Percentiles rank a stretch among this genome's conserved stretches.
Conservation (phyloP, 2,888 invertebrate species). For the Meganola albula region DNA sequence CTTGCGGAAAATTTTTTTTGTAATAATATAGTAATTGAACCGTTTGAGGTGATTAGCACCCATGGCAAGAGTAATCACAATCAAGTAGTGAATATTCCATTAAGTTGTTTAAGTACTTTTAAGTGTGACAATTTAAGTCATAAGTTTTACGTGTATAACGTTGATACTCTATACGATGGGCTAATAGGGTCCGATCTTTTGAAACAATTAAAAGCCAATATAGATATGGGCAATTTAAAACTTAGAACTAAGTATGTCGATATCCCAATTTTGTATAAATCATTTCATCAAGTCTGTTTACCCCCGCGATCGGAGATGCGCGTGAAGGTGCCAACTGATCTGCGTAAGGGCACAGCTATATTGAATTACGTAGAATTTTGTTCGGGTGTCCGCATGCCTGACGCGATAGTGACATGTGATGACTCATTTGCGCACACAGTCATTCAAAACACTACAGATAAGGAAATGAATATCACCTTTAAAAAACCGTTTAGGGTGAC, state of each 20-base stretch:
- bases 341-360: neutral
- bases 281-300: neutral
- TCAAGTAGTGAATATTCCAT: neutral
- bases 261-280: neutral
- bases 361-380: neutral
- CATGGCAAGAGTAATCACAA: neutral
- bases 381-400: neutral
- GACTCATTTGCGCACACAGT: neutral
- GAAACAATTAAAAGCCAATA: conserved; percentile 14
- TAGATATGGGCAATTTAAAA: conserved; percentile 9
- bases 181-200: conserved; percentile 17
- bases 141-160: conserved; percentile 17
- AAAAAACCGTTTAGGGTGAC: neutral
- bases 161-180: conserved; percentile 14
- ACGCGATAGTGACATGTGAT: conserved; percentile 6
- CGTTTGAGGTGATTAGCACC: neutral
- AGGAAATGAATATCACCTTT: neutral
- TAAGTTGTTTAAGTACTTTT: conserved; percentile 10
- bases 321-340: neutral
- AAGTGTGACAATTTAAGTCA: conserved; percentile 1
- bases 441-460: neutral
- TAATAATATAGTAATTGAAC: neutral
- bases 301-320: neutral
- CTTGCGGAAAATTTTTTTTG: neutral
- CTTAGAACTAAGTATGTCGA: neutral